These are phyloP conservation scores for Tinamus major DNA, from an alignment of 2,797 vertebrate genomes.

Conservation along the genomic window DNA sequence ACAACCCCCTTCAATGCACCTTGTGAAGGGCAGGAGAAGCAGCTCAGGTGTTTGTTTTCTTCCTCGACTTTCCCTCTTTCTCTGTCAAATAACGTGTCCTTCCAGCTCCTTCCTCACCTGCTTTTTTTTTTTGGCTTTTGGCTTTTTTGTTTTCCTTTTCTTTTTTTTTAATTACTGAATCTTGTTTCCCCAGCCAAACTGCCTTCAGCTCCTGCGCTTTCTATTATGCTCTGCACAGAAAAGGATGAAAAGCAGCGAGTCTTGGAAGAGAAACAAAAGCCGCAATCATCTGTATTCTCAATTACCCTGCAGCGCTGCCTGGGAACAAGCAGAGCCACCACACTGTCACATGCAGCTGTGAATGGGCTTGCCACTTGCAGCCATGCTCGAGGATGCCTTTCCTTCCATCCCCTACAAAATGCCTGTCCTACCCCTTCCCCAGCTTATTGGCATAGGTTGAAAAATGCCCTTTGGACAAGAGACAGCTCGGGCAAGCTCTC, in stretches of 20 bases:
- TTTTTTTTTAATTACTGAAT: conserved; percentile 36
- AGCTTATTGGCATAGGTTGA: conserved; percentile 32
- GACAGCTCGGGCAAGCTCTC: conserved; percentile 34
- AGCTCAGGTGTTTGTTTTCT: neutral
- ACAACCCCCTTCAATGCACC: neutral
- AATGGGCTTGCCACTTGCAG: conserved; percentile 20
- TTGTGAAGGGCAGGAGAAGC: neutral
- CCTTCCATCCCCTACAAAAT: neutral
- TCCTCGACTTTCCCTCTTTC: neutral
- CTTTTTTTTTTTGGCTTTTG: neutral
- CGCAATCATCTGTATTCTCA: conserved; percentile 57
- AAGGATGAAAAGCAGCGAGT: conserved; percentile 31
- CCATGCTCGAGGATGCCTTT: conserved; percentile 24
- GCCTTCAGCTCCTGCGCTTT: conserved; percentile 53
- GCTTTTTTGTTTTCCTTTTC: neutral
- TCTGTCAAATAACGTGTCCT: neutral
- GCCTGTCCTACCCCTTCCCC: conserved; percentile 1
- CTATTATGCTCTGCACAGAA: conserved; percentile 53
- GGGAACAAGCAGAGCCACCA: conserved; percentile 44
- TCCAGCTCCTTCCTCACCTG: neutral
- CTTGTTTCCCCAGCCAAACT: conserved; percentile 44
- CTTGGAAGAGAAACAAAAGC: conserved; percentile 64
- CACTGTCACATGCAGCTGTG: conserved; percentile 23
- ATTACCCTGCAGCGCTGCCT: conserved; percentile 46
- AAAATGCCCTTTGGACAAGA: conserved; percentile 44